Base-by-base conservation (phyloP, 2,797 vertebrate genomes). In the Schizopygopsis malacanthus region DNA sequence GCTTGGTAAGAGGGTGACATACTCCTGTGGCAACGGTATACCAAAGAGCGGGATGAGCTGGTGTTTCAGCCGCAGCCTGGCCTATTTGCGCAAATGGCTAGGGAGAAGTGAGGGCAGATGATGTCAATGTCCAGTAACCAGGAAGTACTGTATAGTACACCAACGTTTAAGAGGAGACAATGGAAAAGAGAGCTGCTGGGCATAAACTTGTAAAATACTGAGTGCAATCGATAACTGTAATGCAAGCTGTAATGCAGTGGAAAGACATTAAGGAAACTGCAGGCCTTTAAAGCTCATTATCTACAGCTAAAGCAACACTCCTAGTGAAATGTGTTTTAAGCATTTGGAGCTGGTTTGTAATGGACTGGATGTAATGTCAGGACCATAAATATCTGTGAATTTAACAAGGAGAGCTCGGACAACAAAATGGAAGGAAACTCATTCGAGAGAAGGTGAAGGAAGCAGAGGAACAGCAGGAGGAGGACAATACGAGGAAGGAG, bases 71-170 rank as follows among this genome's bases (percentile, higher is more conserved):
- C 92, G 92, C 90, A 81, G 84, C 83, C 87, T 92, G 93, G 87
- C 93, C 92, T 92, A 93, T 91, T 93, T 94, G 90, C 87, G 52
- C 87, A 86, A 82, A 54, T 71, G 39, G 76, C 52, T 22, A 81
- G 54, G 90, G 89, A 91, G 90, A 91, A 79, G 90, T 45, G 88
- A 89, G 84, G 90, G 83, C 82, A 67, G 75, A 56, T 91, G 82
- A 92, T 87, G 91, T 90, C 89, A 91, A 78, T 86, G 83, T 82
- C 84, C 81, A 63, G 84, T 79, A 82, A 84, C 85, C n/a, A 81
- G 82, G 76, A 47, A 61, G 79, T 61, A 50, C 37, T 33, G 50
- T 47, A 72, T 37, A 81, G 81, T 73, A 28, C 18, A 39, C 47
- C 61, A 73, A 65, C 9, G 15, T 80, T 84, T 79, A 50, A 75